phyloP scores from a whole-genome alignment of 2,888 invertebrate species.

The Drosophila engyochracea region DNA sequence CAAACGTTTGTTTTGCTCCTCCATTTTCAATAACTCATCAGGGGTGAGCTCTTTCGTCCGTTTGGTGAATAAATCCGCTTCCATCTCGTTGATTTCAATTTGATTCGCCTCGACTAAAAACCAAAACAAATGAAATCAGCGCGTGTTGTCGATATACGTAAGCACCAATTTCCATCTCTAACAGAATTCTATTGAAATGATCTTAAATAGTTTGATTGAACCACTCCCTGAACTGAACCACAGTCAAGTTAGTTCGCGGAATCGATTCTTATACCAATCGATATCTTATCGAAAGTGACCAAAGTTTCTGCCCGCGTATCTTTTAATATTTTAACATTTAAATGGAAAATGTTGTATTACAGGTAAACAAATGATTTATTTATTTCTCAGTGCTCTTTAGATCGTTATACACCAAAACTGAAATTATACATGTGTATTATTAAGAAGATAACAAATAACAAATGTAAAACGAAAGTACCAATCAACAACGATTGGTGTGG shows the following conservation, averaged over 20 bases:
- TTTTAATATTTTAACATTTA: background rate
- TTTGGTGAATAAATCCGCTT: slow-evolving; percentile 63
- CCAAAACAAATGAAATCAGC: slow-evolving; percentile 5
- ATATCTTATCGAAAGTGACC: slow-evolving; percentile 6
- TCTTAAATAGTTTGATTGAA: background rate
- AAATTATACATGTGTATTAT: slow-evolving; percentile 49
- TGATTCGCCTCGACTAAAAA: background rate
- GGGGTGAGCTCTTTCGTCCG: slow-evolving; percentile 83
- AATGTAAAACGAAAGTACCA: slow-evolving; percentile 54
- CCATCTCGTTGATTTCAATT: slow-evolving; percentile 27
- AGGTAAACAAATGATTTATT: slow-evolving; percentile 53
- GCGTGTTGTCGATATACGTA: background rate
- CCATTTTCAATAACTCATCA: slow-evolving; percentile 88
- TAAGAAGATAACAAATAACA: slow-evolving; percentile 74
- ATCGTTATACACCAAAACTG: slow-evolving; percentile 39
- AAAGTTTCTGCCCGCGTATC: background rate
- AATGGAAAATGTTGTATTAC: slow-evolving; percentile 1
- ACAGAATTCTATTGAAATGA: background rate
- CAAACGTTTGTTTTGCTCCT: slow-evolving; percentile 89
- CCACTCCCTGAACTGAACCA: background rate
- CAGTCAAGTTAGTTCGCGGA: background rate
- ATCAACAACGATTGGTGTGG: slow-evolving; percentile 25
- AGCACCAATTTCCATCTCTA: background rate
- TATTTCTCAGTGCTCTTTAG: slow-evolving; percentile 51
- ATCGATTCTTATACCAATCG: slow-evolving; percentile 1